Evolutionary conservation across 2,888 invertebrate species (phyloP), one percentile per base, ranked within the genome.

Genomic region (Seira ritae): DNA sequence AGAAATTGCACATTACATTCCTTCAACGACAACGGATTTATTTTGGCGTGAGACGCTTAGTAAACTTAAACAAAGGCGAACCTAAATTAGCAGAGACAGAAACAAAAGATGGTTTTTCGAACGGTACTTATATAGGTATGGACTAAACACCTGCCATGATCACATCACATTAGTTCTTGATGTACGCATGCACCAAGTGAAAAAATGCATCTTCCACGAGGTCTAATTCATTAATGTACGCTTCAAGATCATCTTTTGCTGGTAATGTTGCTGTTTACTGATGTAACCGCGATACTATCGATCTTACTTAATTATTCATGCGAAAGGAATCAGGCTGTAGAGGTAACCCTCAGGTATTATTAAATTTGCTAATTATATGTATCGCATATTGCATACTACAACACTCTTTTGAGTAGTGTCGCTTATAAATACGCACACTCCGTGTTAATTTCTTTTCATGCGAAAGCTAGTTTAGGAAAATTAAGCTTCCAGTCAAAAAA

Each of bases 231-330:
- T 42, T 37, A 68, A 37, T 1, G 68, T 15, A 19, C 42, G 4
- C 31, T 15, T 68, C 68, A 68, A 68, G 68, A 68, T 68, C 68
- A 68, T 1, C 42, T 0, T 37, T 4, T 4, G 1, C 4, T 66
- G 19, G n/a, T n/a, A n/a, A n/a, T n/a, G n/a, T n/a, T n/a, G n/a
- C n/a, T n/a, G n/a, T n/a, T n/a, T 24, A 66, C 22, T 17, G n/a
- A 2, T 12, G 66, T 24, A 65, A 2, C 23, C 8, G 3, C 6
- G n/a, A 62, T n/a, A n/a, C n/a, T n/a, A 71, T 22, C 17, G 70
- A 23, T 55, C 70, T 71, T 31, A 71, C 46, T 71, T 50, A 50
- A 50, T 46, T 71, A 71, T 71, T 71, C 70, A 71, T 71, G 55
- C n/a, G n/a, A n/a, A n/a, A n/a, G n/a, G n/a, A n/a, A n/a, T n/a